These are phyloP conservation scores for Pseudanteris insignis DNA, from an alignment of 2,888 invertebrate genomes.

Conservation along the genomic window DNA sequence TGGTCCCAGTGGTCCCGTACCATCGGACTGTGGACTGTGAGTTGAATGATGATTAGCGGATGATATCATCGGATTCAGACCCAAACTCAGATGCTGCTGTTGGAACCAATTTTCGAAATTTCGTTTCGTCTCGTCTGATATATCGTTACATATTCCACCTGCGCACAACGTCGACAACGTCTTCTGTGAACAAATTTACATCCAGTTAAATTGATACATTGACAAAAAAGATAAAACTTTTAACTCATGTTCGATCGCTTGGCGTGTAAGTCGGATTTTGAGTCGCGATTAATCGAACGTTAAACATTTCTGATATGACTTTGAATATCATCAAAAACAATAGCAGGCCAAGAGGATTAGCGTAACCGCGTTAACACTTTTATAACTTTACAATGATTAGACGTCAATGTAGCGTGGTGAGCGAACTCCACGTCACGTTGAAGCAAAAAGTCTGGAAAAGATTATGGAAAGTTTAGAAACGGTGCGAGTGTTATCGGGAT, in stretches of 20 bases:
- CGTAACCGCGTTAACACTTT: too few relatives aligned
- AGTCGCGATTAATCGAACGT: too few relatives aligned
- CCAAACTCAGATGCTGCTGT: conserved; percentile 61
- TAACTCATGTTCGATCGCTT: too few relatives aligned
- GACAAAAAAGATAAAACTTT: too few relatives aligned
- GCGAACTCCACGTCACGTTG: too few relatives aligned
- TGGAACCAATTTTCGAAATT: conserved; percentile 88
- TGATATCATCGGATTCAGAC: conserved; percentile 58
- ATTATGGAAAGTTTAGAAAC: conserved; percentile 51
- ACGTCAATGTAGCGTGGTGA: too few relatives aligned
- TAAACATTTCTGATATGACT: too few relatives aligned
- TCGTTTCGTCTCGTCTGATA: conserved; percentile 83
- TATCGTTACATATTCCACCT: conserved; percentile 80
- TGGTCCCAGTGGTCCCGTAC: conserved; percentile 64
- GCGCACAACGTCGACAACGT: conserved; percentile 85
- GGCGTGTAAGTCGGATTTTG: too few relatives aligned
- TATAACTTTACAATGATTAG: too few relatives aligned
- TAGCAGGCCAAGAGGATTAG: too few relatives aligned
- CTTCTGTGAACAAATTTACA: conserved; percentile 72
- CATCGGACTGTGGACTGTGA: conserved; percentile 64
- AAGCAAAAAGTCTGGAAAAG: too few relatives aligned
- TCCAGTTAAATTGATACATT: neutral
- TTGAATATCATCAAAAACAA: too few relatives aligned
- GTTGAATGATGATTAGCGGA: conserved; percentile 57
- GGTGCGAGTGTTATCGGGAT: conserved; percentile 51